These are phyloP conservation scores for Lontra canadensis DNA, from an alignment of 2,113 vertebrate genomes.

Conservation along the genomic window DNA sequence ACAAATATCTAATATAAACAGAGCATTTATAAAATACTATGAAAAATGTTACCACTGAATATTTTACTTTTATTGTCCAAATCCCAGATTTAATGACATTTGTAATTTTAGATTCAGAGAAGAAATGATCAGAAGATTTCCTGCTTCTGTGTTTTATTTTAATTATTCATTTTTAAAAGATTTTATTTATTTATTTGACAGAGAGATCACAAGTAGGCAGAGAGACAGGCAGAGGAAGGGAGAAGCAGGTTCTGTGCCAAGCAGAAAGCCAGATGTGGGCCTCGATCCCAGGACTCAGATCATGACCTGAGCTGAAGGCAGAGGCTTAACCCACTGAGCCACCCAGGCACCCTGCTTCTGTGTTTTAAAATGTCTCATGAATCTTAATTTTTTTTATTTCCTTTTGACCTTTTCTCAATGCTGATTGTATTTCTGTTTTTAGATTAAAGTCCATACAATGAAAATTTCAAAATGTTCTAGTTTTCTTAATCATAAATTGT, in stretches of 20 bases:
- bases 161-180: no score
- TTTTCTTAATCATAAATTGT: conserved; percentile 20
- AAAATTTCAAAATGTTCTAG: not conserved
- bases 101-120: not conserved
- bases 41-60: not conserved
- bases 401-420: not conserved
- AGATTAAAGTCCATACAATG: not conserved
- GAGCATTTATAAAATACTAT: not conserved
- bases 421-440: conserved; percentile 16
- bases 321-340: no score
- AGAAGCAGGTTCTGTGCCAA: no score
- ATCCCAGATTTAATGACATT: not conserved
- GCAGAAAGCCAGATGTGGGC: no score
- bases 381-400: not conserved
- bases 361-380: conserved; percentile 14
- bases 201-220: no score
- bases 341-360: not conserved
- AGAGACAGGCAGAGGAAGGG: no score
- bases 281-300: no score
- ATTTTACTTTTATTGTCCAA: not conserved
- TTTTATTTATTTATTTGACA: no score
- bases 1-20: not conserved
- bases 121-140: not conserved
- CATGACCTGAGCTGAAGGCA: no score
- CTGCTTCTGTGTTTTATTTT: not conserved